These are phyloP conservation scores for Sula dactylatra DNA, from an alignment of 2,113 vertebrate genomes.

Conservation along the genomic window DNA sequence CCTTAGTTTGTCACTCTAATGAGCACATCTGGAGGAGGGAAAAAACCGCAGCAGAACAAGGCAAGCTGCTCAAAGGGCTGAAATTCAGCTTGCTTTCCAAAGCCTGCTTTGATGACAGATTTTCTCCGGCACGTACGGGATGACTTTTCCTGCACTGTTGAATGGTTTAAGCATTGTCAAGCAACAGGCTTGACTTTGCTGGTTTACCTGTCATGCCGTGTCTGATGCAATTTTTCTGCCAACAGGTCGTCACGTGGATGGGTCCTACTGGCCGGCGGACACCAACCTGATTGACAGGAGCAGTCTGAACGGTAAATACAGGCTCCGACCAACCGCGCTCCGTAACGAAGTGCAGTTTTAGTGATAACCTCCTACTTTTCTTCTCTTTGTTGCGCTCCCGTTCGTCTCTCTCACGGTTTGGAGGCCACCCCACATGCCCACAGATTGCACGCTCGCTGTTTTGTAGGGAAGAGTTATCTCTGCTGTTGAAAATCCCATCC, in stretches of 20 bases:
- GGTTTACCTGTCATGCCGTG: not conserved
- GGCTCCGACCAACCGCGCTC: not conserved
- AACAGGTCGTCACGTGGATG: conserved; percentile 90
- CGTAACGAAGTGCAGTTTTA: not conserved
- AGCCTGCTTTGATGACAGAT: not conserved
- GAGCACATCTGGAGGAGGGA: not conserved
- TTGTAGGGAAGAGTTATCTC: not conserved
- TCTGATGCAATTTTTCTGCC: not conserved
- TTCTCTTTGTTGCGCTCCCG: not conserved
- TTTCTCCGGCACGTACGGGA: not conserved
- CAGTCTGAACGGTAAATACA: conserved; percentile 86
- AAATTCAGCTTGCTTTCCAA: not conserved
- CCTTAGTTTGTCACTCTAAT: not conserved
- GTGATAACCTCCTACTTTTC: not conserved
- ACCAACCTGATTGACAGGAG: conserved; percentile 89
- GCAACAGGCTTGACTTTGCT: not conserved
- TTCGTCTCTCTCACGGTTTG: not conserved
- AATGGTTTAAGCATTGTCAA: not conserved
- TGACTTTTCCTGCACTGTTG: not conserved
- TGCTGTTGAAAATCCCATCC: not conserved
- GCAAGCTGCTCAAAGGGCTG: not conserved
- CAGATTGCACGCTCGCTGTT: accelerated
- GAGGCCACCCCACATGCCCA: not conserved
- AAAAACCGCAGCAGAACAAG: not conserved
- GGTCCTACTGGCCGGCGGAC: conserved; percentile 88